A percentile compares a stretch with the other conserved stretches of the same genome.
phyloP scores from a whole-genome alignment of 1,140 invertebrate species.

The Bombus turneri region DNA sequence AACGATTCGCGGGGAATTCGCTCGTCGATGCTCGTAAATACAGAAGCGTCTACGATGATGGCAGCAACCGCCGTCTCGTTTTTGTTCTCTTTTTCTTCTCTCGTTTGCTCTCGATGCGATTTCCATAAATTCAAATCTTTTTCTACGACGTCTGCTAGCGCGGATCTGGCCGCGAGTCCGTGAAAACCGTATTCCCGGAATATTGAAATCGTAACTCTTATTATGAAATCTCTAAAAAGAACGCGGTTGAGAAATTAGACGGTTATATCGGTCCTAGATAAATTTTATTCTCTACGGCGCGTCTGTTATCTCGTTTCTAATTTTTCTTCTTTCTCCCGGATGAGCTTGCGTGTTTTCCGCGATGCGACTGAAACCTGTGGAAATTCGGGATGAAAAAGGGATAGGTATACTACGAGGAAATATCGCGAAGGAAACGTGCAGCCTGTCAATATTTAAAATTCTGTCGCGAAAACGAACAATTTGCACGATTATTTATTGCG shows the following conservation, averaged over 20 bases:
- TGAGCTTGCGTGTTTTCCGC: not conserved
- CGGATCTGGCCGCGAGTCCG: constrained; percentile 13
- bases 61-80: constrained; percentile 20
- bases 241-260: constrained; percentile 21
- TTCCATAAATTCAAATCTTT: constrained; percentile 67
- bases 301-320: not conserved
- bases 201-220: constrained; percentile 53
- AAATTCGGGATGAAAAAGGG: not conserved
- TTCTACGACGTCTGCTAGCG: constrained; percentile 1
- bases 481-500: not conserved
- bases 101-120: constrained; percentile 41
- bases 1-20: not conserved
- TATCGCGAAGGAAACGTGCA: not conserved
- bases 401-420: not conserved
- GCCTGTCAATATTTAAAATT: not conserved
- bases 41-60: constrained; percentile 22
- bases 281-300: not conserved
- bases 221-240: constrained; percentile 4
- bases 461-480: not conserved
- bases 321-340: not conserved
- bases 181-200: constrained; percentile 16
- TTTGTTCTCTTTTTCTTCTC: constrained; percentile 36
- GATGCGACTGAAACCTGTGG: not conserved
- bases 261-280: not conserved
- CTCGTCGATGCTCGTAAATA: constrained; percentile 34